phyloP scores from a whole-genome alignment of 2,888 invertebrate species.

The Pilophorus perplexus region DNA sequence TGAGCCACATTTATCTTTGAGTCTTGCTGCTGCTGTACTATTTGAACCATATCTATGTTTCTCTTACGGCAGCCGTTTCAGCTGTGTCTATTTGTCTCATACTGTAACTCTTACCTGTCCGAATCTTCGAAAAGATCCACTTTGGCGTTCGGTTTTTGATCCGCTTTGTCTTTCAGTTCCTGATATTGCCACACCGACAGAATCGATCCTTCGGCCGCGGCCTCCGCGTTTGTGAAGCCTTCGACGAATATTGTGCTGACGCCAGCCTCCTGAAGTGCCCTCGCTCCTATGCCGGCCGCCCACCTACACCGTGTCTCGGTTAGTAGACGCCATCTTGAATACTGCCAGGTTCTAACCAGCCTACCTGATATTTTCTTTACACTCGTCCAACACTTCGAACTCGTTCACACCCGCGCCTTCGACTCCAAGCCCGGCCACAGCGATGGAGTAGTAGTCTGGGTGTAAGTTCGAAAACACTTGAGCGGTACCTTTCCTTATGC shows the following conservation, averaged over 20 bases:
- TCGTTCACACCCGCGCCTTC: constrained; percentile 51
- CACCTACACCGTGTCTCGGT: constrained; percentile 27
- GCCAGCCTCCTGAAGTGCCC: constrained; percentile 53
- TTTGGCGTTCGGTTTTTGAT: constrained; percentile 29
- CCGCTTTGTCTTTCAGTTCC: constrained; percentile 40
- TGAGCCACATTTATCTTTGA: no score
- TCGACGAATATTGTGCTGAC: constrained; percentile 52
- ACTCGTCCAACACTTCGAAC: constrained; percentile 53
- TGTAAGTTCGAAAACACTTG: constrained; percentile 44
- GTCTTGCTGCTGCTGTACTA: no score
- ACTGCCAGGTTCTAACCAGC: no score
- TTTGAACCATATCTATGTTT: no score
- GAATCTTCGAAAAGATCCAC: constrained; percentile 41
- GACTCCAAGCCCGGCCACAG: constrained; percentile 61
- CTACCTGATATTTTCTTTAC: constrained; percentile 53
- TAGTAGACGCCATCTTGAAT: no score
- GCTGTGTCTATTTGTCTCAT: no score
- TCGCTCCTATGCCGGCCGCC: constrained; percentile 53
- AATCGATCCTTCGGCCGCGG: constrained; percentile 55
- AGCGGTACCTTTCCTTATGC: constrained; percentile 42
- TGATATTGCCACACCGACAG: constrained; percentile 52
- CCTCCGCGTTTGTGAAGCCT: constrained; percentile 54
- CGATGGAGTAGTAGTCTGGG: constrained; percentile 53
- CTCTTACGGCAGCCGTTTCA: no score
- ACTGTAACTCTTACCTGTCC: constrained; percentile 42